Evolutionary conservation across 2,888 invertebrate genomes (phyloP).

Genomic region (Hololepta plana): DNA sequence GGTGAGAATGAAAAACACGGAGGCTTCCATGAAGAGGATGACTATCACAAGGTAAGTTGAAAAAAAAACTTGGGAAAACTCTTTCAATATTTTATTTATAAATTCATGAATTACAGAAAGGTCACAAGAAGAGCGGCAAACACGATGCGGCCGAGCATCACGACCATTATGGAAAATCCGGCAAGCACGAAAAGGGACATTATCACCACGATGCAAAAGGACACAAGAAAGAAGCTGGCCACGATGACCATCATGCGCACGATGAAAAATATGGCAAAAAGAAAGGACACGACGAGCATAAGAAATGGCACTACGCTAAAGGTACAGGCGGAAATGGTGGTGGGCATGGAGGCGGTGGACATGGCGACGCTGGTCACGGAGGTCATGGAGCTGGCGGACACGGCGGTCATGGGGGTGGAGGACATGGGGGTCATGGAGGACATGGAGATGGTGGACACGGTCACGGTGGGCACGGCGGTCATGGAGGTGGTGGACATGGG

Average conservation of each 20-base stretch:
- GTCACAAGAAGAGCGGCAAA: constrained; percentile 35
- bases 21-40: constrained; percentile 35
- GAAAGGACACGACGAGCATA: constrained; percentile 29
- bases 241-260: constrained; percentile 35
- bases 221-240: constrained; percentile 35
- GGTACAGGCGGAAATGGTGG: constrained; percentile 4
- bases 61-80: constrained; percentile 1
- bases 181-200: constrained; percentile 35
- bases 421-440: constrained; percentile 5
- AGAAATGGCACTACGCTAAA: constrained; percentile 33
- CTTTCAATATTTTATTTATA: constrained; percentile 1
- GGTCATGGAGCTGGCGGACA: constrained; percentile 2
- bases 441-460: constrained; percentile 5
- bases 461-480: constrained; percentile 2
- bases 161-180: constrained; percentile 36
- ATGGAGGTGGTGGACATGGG: constrained; percentile 3
- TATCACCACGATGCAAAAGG: constrained; percentile 36
- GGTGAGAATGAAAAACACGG: constrained; percentile 47
- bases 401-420: constrained; percentile 4
- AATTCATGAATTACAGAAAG: constrained; percentile 29
- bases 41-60: constrained; percentile 25
- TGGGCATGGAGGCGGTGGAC: constrained; percentile 3
- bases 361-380: too few species aligned
- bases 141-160: constrained; percentile 31
- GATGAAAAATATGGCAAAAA: constrained; percentile 30